Conservation (phyloP, 1,140 invertebrate genomes). For the Trypoxylus dichotomus region DNA sequence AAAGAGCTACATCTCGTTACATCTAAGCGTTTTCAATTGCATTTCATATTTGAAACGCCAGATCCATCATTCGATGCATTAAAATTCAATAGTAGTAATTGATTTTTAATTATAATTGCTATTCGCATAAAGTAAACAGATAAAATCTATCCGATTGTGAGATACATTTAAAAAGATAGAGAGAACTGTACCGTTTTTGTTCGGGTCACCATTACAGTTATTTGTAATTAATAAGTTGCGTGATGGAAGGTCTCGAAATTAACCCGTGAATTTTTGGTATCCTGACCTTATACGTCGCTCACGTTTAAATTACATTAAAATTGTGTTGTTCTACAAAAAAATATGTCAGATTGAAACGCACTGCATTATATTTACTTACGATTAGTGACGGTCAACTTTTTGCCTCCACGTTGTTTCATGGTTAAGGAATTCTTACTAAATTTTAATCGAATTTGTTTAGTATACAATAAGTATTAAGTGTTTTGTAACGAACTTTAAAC, state of each 20-base stretch:
- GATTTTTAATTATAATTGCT: neutral
- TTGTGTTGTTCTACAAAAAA: neutral
- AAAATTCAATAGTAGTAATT: neutral
- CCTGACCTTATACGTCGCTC: constrained; percentile 1
- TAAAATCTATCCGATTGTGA: neutral
- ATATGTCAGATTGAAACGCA: neutral
- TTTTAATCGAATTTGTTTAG: neutral
- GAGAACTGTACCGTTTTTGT: neutral
- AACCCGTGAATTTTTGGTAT: neutral
- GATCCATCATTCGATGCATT: neutral
- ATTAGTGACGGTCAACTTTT: neutral
- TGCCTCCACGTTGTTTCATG: neutral
- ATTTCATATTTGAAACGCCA: too few species aligned
- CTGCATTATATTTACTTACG: neutral
- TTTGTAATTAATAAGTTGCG: neutral
- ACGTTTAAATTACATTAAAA: constrained; percentile 4
- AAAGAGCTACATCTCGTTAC: too few species aligned
- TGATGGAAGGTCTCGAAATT: neutral
- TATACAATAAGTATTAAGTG: neutral
- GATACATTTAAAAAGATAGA: neutral
- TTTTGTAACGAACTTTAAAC: too few species aligned
- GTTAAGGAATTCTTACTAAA: neutral
- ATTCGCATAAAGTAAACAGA: neutral
- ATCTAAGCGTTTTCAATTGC: too few species aligned
- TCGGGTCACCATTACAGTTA: neutral